Conservation (phyloP, 2,888 invertebrate species). For the Xestia rhomboidea region DNA sequence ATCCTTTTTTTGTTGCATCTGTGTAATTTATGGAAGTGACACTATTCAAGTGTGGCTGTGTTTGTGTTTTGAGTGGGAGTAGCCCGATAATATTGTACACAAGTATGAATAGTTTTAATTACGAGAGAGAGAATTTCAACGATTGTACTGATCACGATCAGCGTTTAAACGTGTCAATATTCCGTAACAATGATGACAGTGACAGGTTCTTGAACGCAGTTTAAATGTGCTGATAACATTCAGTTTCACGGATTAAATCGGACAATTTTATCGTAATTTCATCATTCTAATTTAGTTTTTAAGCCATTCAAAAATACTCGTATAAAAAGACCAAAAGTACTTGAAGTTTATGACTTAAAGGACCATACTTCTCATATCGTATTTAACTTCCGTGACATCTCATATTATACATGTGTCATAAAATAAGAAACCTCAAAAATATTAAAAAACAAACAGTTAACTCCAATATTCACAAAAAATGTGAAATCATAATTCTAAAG, state of each 20-base stretch:
- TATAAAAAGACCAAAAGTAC: background rate
- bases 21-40: constrained; percentile 66
- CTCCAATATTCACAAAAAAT: no score
- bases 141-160: background rate
- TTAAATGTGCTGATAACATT: background rate
- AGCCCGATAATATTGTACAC: background rate
- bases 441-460: no score
- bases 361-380: background rate
- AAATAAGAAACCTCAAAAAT: no score
- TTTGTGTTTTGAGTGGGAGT: constrained; percentile 33
- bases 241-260: background rate
- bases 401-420: no score
- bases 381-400: no score
- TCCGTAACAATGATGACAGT: background rate
- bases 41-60: constrained; percentile 55
- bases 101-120: constrained; percentile 5
- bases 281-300: background rate
- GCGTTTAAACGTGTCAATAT: background rate
- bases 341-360: background rate
- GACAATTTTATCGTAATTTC: background rate
- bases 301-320: background rate
- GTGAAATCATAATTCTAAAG: background rate
- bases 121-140: background rate
- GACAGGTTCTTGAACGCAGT: background rate
- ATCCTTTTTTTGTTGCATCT: constrained; percentile 62